Conservation (phyloP, 2,888 invertebrate species). For the Syritta pipiens region DNA sequence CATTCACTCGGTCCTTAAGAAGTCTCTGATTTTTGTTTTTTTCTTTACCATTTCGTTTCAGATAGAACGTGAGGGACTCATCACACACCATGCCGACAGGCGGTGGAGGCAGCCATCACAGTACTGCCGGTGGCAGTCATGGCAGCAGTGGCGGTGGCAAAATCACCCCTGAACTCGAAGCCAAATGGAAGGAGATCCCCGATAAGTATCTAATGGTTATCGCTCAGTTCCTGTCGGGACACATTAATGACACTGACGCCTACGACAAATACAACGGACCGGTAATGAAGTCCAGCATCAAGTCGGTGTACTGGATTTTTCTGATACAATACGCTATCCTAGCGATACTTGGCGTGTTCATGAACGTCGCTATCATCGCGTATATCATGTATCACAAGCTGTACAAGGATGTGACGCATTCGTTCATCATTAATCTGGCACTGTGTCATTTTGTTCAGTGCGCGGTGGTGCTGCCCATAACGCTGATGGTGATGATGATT, state of each 20-base stretch:
- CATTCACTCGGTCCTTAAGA: too few species aligned
- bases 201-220: constrained; percentile 77
- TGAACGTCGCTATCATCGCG: constrained; percentile 82
- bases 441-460: constrained; percentile 85
- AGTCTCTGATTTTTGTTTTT: neutral
- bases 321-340: constrained; percentile 83
- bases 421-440: constrained; percentile 84
- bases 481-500: constrained; percentile 84
- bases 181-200: constrained; percentile 75
- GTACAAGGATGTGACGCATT: constrained; percentile 83
- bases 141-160: constrained; percentile 3
- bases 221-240: constrained; percentile 75
- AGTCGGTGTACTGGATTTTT: constrained; percentile 82
- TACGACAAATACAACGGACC: constrained; percentile 81
- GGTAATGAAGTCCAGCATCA: constrained; percentile 82
- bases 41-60: constrained; percentile 16
- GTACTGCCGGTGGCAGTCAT: neutral
- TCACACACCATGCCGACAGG: constrained; percentile 28
- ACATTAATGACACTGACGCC: constrained; percentile 75
- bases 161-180: constrained; percentile 69
- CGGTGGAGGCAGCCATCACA: constrained; percentile 34
- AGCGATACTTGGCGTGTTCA: constrained; percentile 81
- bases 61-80: constrained; percentile 9
- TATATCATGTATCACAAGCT: constrained; percentile 81
- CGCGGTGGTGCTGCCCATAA: constrained; percentile 84